Evolutionary conservation across 2,797 vertebrate species (phyloP).

Genomic region (Hafferia zeledoni): DNA sequence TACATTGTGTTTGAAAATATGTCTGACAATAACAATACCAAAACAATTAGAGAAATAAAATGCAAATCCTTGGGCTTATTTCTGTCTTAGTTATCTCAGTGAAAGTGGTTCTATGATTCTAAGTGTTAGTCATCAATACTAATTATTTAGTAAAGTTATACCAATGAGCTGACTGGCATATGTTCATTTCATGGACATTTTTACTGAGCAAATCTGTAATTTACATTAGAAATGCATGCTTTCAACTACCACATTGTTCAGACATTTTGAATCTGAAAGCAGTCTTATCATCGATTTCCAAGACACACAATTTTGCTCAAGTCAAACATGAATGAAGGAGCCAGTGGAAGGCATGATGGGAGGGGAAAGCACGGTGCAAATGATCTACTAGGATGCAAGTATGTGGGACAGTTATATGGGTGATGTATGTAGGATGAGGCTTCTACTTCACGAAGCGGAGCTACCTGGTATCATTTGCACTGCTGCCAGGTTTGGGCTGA

Average conservation of each 20-base stretch:
- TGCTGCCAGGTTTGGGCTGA: slow-evolving; percentile 86
- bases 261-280: neutral
- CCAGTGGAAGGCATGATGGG: neutral
- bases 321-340: slow-evolving; percentile 29
- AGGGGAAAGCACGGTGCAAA: neutral
- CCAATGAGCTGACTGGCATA: neutral
- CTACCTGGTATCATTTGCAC: slow-evolving; percentile 96
- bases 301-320: neutral
- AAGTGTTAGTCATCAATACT: neutral
- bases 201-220: neutral
- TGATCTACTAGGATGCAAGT: neutral
- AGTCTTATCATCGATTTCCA: neutral
- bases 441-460: slow-evolving; percentile 3
- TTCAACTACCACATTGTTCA: neutral
- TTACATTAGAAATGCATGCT: neutral
- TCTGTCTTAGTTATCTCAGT: neutral
- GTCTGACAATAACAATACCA: neutral
- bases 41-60: neutral
- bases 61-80: neutral
- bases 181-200: neutral
- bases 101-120: neutral
- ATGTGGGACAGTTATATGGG: neutral
- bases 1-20: neutral
- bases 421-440: slow-evolving; percentile 13
- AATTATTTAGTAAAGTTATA: neutral